phyloP scores from a whole-genome alignment of 1,140 invertebrate genomes.

The Eciton burchellii region DNA sequence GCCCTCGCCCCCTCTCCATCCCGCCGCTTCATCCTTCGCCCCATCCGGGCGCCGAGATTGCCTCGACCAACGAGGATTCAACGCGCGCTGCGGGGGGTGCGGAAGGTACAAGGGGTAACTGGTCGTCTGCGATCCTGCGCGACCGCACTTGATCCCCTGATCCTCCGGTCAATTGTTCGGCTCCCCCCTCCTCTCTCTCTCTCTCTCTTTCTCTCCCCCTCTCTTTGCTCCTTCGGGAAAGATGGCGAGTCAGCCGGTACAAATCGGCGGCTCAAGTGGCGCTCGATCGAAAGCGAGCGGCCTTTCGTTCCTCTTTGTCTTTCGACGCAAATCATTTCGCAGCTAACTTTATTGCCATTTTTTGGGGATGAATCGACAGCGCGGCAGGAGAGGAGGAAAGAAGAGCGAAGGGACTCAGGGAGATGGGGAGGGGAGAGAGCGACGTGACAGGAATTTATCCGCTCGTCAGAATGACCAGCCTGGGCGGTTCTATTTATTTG shows the following conservation, averaged over 20 bases:
- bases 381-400: too few relatives aligned
- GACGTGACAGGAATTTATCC: conserved; percentile 61
- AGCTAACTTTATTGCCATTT: conserved; percentile 59
- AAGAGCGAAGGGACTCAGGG: too few relatives aligned
- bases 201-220: background rate
- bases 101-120: too few relatives aligned
- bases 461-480: conserved; percentile 43
- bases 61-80: conserved; percentile 50
- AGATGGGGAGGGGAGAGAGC: conserved; percentile 40
- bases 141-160: conserved; percentile 34
- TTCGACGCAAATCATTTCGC: conserved; percentile 54
- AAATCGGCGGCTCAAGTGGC: conserved; percentile 32
- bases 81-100: background rate
- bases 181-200: background rate
- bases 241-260: conserved; percentile 48
- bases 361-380: conserved; percentile 50
- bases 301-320: background rate
- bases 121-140: background rate
- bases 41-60: conserved; percentile 58
- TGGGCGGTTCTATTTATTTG: conserved; percentile 55
- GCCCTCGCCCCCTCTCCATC: too few relatives aligned
- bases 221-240: conserved; percentile 12
- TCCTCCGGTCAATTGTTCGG: conserved; percentile 52
- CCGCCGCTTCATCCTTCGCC: too few relatives aligned
- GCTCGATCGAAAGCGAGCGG: conserved; percentile 48